Percentiles rank a stretch among this genome's conserved stretches.
Evolutionary conservation across 2,113 vertebrate genomes (phyloP).

Genomic region (Notarius lentiginosus): DNA sequence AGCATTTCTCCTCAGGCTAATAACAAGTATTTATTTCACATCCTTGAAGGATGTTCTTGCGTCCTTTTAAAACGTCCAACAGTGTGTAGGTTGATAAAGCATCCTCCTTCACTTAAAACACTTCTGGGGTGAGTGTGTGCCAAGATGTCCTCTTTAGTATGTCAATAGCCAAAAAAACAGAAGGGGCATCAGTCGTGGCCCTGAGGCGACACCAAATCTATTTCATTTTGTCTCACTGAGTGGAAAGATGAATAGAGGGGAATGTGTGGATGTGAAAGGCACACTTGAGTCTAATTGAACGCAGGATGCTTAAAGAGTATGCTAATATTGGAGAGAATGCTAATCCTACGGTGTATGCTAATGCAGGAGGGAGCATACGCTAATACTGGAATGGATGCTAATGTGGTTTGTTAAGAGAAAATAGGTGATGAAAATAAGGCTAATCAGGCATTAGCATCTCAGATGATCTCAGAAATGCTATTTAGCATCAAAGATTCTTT

Average conservation of each 20-base stretch:
- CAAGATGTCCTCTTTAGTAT: constrained; percentile 11
- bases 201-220: neutral
- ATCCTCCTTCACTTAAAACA: neutral
- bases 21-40: constrained; percentile 11
- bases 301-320: constrained; percentile 34
- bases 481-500: neutral
- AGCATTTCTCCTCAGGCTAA: constrained; percentile 26
- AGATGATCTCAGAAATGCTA: neutral
- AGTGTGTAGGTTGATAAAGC: constrained; percentile 4
- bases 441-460: constrained; percentile 22
- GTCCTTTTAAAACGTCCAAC: constrained; percentile 4
- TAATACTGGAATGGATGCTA: constrained; percentile 24
- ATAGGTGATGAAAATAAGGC: constrained; percentile 34
- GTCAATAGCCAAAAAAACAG: constrained; percentile 6
- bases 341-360: constrained; percentile 10
- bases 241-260: constrained; percentile 33
- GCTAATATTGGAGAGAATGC: neutral
- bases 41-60: constrained; percentile 2
- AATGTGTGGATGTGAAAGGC: constrained; percentile 37
- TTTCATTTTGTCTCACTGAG: constrained; percentile 13
- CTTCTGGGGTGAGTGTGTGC: constrained; percentile 6
- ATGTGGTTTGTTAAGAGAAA: neutral
- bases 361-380: neutral
- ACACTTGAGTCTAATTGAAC: constrained; percentile 24
- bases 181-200: constrained; percentile 38